These are phyloP conservation scores for Proales similis DNA, from an alignment of 1,140 invertebrate genomes.

Conservation along the genomic window DNA sequence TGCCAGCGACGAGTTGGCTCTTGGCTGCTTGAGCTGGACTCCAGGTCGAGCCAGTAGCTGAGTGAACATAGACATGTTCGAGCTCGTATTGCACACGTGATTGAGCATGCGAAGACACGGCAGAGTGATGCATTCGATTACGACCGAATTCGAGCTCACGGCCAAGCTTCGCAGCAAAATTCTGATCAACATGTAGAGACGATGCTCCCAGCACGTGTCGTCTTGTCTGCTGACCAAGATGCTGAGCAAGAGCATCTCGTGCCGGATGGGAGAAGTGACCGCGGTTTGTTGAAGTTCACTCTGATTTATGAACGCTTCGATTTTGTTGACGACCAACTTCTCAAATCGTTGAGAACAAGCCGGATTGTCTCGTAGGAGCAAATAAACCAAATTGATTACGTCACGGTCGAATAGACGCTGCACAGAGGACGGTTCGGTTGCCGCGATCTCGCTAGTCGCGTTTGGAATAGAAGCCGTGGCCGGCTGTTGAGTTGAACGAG, in stretches of 20 bases:
- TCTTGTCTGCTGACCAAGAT: slow-evolving; percentile 74
- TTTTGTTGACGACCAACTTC: not conserved
- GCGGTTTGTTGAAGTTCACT: slow-evolving; percentile 54
- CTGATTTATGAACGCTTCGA: not conserved
- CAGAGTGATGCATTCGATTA: slow-evolving; percentile 68
- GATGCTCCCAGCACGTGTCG: slow-evolving; percentile 88
- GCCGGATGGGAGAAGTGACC: slow-evolving; percentile 67
- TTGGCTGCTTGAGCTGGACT: too few species aligned
- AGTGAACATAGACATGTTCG: not conserved
- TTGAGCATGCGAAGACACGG: slow-evolving; percentile 78
- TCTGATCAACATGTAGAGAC: slow-evolving; percentile 68
- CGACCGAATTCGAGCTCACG: slow-evolving; percentile 64
- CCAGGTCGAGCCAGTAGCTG: not conserved
- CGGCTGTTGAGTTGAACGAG: not conserved
- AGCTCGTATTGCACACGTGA: slow-evolving; percentile 65
- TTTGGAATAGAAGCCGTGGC: not conserved
- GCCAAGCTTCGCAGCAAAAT: slow-evolving; percentile 65
- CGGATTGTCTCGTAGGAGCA: slow-evolving; percentile 7
- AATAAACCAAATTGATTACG: slow-evolving; percentile 1
- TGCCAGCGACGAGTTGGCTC: too few species aligned
- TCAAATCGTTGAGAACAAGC: slow-evolving; percentile 10
- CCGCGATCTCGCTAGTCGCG: not conserved
- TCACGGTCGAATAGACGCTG: slow-evolving; percentile 21
- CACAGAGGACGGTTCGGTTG: not conserved
- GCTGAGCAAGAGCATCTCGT: slow-evolving; percentile 79